These are phyloP conservation scores for Gulo gulo DNA, from an alignment of 2,113 vertebrate genomes.

Conservation along the genomic window DNA sequence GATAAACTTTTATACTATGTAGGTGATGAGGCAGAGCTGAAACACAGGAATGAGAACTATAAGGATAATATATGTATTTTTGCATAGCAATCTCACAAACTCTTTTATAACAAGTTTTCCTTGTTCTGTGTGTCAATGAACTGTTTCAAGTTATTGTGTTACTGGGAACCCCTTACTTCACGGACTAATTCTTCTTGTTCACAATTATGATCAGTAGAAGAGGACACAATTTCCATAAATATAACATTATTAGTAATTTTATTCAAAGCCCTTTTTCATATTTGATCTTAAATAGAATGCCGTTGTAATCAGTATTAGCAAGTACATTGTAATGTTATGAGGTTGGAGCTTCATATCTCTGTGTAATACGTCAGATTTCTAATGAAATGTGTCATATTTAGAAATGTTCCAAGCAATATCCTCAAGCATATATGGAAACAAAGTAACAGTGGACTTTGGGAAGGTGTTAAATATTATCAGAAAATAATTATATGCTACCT, in stretches of 20 bases:
- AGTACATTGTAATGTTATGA: not conserved
- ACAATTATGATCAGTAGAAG: not conserved
- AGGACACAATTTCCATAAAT: not conserved
- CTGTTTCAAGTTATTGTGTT: not conserved
- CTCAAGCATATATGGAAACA: conserved; percentile 4
- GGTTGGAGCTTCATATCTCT: not conserved
- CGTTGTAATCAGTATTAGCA: not conserved
- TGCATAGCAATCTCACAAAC: not conserved
- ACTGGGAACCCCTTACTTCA: not conserved
- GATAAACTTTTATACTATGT: not conserved
- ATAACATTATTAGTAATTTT: not conserved
- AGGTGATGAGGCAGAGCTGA: not conserved
- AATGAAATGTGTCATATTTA: conserved; percentile 37
- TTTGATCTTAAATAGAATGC: conserved; percentile 23
- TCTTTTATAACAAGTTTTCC: not conserved
- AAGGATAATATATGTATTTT: not conserved
- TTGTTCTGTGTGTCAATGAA: not conserved
- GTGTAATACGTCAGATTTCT: conserved; percentile 8
- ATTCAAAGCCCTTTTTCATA: not conserved
- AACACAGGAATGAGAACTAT: not conserved
- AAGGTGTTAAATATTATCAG: conserved; percentile 5
- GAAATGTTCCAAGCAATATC: conserved; percentile 25
- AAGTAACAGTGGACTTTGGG: not conserved
- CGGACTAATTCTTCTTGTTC: not conserved
- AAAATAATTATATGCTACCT: conserved; percentile 45